These are phyloP conservation scores for Alectura lathami DNA, from an alignment of 2,113 vertebrate genomes.

Conservation along the genomic window DNA sequence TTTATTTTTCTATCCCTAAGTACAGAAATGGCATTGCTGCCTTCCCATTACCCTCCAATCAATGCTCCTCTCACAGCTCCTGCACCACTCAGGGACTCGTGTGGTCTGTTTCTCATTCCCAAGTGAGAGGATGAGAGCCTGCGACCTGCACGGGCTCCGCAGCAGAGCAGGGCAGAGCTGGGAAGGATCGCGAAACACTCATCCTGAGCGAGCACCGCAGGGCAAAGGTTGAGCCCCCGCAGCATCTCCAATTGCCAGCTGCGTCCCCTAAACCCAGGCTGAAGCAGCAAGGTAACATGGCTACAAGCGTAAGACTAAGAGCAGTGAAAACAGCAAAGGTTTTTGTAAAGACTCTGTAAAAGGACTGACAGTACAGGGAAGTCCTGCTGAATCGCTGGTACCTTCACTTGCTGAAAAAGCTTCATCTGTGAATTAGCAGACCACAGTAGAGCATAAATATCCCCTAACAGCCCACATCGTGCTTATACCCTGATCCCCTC, in stretches of 20 bases:
- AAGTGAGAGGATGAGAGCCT: background rate
- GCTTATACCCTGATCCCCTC: background rate
- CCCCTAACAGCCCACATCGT: background rate
- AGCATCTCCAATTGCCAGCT: background rate
- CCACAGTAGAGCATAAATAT: background rate
- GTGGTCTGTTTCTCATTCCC: background rate
- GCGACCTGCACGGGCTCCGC: background rate
- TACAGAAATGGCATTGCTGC: background rate
- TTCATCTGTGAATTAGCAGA: background rate
- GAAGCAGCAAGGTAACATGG: background rate
- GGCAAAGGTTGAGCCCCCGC: background rate
- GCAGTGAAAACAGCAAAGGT: background rate
- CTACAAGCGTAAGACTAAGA: background rate
- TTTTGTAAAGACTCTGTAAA: background rate
- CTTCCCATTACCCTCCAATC: background rate
- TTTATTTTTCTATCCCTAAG: background rate
- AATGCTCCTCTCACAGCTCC: background rate
- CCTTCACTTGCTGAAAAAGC: background rate
- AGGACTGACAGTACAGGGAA: background rate
- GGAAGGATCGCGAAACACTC: accelerated
- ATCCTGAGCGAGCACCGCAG: background rate
- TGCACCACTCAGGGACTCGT: accelerated
- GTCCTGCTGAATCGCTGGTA: background rate
- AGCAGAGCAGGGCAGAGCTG: background rate
- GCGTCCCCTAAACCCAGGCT: background rate